Evolutionary conservation across 1,140 invertebrate genomes (phyloP).

Genomic region (Microvelia longipes): DNA sequence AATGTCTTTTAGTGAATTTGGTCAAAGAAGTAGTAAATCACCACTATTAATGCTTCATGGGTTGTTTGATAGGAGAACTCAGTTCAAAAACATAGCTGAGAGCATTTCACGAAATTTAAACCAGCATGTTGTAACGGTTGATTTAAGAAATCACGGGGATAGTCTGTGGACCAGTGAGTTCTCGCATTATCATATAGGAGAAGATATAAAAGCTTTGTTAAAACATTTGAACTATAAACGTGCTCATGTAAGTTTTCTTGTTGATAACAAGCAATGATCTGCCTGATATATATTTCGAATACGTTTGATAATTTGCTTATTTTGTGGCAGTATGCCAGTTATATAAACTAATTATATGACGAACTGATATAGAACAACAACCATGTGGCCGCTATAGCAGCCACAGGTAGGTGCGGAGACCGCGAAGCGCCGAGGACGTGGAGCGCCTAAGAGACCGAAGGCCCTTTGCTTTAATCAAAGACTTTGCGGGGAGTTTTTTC

Average conservation of each 20-base stretch:
- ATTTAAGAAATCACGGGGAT: not conserved
- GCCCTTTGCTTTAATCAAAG: no score
- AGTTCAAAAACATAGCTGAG: not conserved
- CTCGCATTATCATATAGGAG: not conserved
- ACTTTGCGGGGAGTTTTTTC: no score
- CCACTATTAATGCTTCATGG: not conserved
- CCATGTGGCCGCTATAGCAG: no score
- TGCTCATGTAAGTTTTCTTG: not conserved
- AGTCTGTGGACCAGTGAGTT: not conserved
- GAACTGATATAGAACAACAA: no score
- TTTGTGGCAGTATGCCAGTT: no score
- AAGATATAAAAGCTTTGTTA: not conserved
- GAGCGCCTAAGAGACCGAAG: no score
- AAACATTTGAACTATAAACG: not conserved
- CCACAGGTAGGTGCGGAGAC: no score
- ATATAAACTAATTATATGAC: no score
- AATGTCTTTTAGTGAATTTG: not conserved
- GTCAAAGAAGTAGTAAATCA: not conserved
- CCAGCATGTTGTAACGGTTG: not conserved
- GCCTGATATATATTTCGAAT: no score
- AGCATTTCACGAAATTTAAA: not conserved
- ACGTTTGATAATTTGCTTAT: no score
- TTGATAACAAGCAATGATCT: no score
- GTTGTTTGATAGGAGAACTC: not conserved
- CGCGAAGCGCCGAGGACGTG: no score